Percentiles rank a stretch among this genome's conserved stretches.
Evolutionary conservation across 2,797 vertebrate species (phyloP).

Genomic region (Poeciliopsis paucimaculata): DNA sequence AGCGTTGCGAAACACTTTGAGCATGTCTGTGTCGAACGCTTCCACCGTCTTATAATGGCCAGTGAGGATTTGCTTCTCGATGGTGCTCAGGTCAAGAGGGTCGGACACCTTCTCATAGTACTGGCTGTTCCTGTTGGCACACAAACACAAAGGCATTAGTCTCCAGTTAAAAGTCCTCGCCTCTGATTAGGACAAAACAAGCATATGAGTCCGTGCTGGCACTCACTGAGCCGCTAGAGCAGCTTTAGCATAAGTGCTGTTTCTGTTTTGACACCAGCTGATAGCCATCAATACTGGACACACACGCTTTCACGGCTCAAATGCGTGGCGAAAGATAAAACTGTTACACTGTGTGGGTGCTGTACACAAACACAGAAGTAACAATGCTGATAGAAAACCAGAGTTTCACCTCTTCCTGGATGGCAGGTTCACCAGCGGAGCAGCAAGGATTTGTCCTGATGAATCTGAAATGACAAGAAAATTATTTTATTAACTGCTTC

Average conservation of each 20-base stretch:
- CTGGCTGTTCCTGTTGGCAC: conserved; percentile 86
- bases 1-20: conserved; percentile 96
- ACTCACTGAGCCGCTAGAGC: background rate
- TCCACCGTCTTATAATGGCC: conserved; percentile 96
- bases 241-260: conserved; percentile 8
- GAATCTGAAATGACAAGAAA: conserved; percentile 84
- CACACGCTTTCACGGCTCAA: conserved; percentile 54
- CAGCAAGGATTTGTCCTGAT: conserved; percentile 89
- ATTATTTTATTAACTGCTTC: conserved; percentile 16
- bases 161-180: background rate
- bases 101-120: conserved; percentile 98
- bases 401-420: conserved; percentile 91
- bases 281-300: conserved; percentile 53
- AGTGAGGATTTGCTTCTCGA: conserved; percentile 95
- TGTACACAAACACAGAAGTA: conserved; percentile 41
- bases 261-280: conserved; percentile 53
- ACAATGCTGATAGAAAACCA: conserved; percentile 36
- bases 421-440: conserved; percentile 93
- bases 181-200: conserved; percentile 8
- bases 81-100: conserved; percentile 92
- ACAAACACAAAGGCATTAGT: conserved; percentile 30
- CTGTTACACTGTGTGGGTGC: conserved; percentile 57
- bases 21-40: conserved; percentile 95
- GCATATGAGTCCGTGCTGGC: background rate
- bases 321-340: conserved; percentile 49